Conservation (phyloP, 2,797 vertebrate species). For the Ctenopoma kingsleyae region DNA sequence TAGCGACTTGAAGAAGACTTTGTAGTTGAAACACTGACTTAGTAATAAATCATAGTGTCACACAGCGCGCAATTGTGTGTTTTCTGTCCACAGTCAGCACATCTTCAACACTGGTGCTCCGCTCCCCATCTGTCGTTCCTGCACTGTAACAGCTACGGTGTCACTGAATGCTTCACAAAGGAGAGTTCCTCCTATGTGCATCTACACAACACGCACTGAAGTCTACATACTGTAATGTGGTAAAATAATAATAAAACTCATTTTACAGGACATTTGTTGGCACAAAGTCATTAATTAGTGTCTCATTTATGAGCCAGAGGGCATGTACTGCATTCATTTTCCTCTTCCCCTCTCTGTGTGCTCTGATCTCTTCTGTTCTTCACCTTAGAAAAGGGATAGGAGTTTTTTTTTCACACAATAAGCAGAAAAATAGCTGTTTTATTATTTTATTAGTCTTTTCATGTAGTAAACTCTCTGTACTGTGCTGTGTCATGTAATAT, state of each 20-base stretch:
- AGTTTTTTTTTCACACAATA: neutral
- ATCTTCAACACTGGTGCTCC: slow-evolving; percentile 1
- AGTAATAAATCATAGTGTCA: slow-evolving; percentile 20
- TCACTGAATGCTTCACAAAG: neutral
- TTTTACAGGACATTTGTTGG: slow-evolving; percentile 29
- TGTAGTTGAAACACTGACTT: slow-evolving; percentile 1
- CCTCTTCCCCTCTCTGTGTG: neutral
- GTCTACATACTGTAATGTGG: neutral
- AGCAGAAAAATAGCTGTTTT: neutral
- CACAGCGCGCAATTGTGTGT: neutral
- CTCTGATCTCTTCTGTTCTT: neutral
- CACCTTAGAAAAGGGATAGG: neutral
- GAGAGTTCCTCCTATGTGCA: neutral
- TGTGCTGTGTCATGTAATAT: slow-evolving; percentile 4
- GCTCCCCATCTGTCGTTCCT: slow-evolving; percentile 16
- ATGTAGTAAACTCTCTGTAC: neutral
- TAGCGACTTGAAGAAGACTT: slow-evolving; percentile 10
- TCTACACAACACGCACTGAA: neutral
- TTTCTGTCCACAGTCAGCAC: slow-evolving; percentile 26
- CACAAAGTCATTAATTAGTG: slow-evolving; percentile 14
- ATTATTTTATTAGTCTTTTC: neutral
- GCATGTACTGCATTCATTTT: slow-evolving; percentile 1
- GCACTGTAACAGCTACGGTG: neutral
- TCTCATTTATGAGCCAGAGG: slow-evolving; percentile 17
- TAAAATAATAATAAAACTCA: slow-evolving; percentile 13